Evolutionary conservation across 2,113 vertebrate genomes (phyloP), one percentile per base, ranked within the genome.

Genomic region (Poecile atricapillus): DNA sequence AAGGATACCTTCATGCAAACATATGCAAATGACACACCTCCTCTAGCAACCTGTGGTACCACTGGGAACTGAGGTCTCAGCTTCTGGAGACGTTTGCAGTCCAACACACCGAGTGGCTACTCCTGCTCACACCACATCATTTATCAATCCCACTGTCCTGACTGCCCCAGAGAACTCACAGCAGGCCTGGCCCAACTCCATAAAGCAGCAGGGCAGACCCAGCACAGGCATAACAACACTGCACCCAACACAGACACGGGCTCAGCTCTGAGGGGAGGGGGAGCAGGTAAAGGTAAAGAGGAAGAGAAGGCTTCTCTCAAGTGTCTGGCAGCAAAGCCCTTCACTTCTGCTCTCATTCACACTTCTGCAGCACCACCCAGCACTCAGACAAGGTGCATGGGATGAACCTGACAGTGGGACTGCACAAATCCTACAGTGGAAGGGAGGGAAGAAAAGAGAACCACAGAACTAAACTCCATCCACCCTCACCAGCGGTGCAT

Each of bases 201-300:
- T 3, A 37, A 7, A 0, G 1, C 3, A 55, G 13, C 53, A 67
- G 52, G 20, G 37, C 55, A 89, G 43, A 84, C 4, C 11, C 4
- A 5, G n/a, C 59, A 56, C 11, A 15, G 37, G 30, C 55, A 62
- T 31, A 87, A 15, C 50, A 65, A 78, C 55, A 21, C 28, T 50
- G 25, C 20, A 49, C 17, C 8, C 28, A 53, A 10, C 0, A 71
- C 8, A 82, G 43, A 75, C 15, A 41, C 0, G 0, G 73, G 39
- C 37, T 75, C 39, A n/a, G 50, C 5, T 33, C 56, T 52, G 52
- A 67, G 63, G 18, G 20, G 25, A 70, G 15, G 12, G 10, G 6
- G 17, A 76, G 44, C 47, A 82, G 25, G 25, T 55, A 39, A 4
- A 33, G 37, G 10, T 17, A 27, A n/a, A 50, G 10, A 46, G 15